Base-by-base conservation (phyloP, 2,888 invertebrate species). In the Taphrorychus bicolor region DNA sequence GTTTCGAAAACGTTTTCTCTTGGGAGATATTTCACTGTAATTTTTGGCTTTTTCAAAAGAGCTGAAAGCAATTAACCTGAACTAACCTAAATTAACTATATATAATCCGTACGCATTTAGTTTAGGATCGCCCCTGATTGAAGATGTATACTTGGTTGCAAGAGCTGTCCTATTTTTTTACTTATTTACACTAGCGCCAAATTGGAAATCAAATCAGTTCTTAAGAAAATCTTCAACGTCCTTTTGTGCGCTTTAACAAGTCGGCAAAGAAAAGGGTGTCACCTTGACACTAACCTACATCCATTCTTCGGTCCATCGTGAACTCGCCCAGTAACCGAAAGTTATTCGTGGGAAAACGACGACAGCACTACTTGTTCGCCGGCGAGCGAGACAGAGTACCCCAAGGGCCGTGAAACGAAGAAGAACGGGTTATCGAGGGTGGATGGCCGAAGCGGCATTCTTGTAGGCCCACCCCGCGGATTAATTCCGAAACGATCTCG, bases 291-390 rank as follows among this genome's bases (percentile, higher is more conserved):
- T 52, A 52, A 52, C 52, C 52, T 19, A 52, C 21, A 52, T 52
- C 14, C 16, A 18, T 19, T 48, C 48, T 16, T 19, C 19, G 48
- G 48, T 9, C 48, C 48, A 48, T 48, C 48, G 48, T 48, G 48
- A 48, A 48, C 48, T 48, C 19, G 56, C 56, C 16, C 56, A 45
- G 56, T 56, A 57, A 80, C 79, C 78, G 80, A 81, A 81, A 81
- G 79, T 79, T 78, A 78, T 78, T 74, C 80, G 80, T 81, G 80
- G 80, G 80, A 81, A 80, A 78, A 80, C 77, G 77, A 76, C 64
- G n/a, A 42, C 40, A 19, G 22, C 18, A n/a, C n/a, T n/a, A n/a
- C n/a, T n/a, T n/a, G n/a, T n/a, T 2, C 21, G 14, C 24, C 19
- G 58, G 23, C 21, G 21, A 62, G 56, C 58, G 42, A 64, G 58